These are phyloP conservation scores for Stomatorhinus walkeri DNA, from an alignment of 2,797 vertebrate genomes.

Conservation along the genomic window DNA sequence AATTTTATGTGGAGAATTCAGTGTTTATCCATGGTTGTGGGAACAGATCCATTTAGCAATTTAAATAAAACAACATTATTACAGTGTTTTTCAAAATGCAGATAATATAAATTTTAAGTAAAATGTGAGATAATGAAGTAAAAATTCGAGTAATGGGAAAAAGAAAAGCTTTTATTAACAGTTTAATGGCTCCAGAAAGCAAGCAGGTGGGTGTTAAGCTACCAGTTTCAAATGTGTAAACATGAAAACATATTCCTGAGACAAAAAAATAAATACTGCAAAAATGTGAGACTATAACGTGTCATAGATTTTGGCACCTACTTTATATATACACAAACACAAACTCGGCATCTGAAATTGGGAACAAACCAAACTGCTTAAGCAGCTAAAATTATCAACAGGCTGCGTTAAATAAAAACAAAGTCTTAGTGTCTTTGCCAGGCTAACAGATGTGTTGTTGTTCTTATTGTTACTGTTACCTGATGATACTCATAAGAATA, in stretches of 20 bases:
- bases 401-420: background rate
- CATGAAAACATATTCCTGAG: conserved; percentile 26
- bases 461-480: background rate
- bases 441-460: background rate
- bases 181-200: conserved; percentile 18
- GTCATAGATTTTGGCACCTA: background rate
- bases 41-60: background rate
- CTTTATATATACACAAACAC: background rate
- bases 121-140: conserved; percentile 40
- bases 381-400: background rate
- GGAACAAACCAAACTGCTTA: background rate
- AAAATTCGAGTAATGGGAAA: conserved; percentile 40
- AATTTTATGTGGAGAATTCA: background rate
- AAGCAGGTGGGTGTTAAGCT: background rate
- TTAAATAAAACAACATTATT: background rate
- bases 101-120: background rate
- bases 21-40: background rate
- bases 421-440: background rate
- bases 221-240: background rate
- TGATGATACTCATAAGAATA: background rate
- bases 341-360: background rate
- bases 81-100: background rate
- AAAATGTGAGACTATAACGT: background rate
- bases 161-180: conserved; percentile 24
- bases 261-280: conserved; percentile 15